A percentile compares a stretch with the other conserved stretches of the same genome.
phyloP scores from a whole-genome alignment of 2,113 vertebrate species.

The Dasyornis broadbenti region DNA sequence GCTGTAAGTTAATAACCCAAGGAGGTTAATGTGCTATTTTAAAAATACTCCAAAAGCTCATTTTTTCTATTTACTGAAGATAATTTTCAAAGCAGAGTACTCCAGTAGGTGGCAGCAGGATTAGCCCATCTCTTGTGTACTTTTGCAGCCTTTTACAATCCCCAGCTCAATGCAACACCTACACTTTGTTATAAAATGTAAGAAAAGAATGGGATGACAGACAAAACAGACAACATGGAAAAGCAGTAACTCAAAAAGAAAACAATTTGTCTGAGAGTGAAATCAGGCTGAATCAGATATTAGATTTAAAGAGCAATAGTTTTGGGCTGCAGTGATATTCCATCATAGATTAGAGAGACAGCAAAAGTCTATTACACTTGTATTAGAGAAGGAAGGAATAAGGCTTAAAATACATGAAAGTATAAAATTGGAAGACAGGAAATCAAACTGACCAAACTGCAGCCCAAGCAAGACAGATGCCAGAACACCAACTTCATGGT shows the following conservation, averaged over 20 bases:
- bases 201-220: not conserved
- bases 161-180: not conserved
- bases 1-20: not conserved
- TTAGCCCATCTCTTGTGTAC: not conserved
- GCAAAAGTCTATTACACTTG: not conserved
- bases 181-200: not conserved
- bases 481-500: not conserved
- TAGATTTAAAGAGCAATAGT: not conserved
- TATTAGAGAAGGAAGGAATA: not conserved
- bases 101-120: constrained; percentile 29
- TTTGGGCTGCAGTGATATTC: not conserved
- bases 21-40: not conserved
- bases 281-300: not conserved
- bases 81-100: not conserved
- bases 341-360: not conserved
- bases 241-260: not conserved
- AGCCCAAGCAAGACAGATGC: not conserved
- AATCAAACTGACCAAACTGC: not conserved
- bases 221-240: not conserved
- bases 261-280: not conserved
- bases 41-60: not conserved
- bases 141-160: not conserved
- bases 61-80: not conserved
- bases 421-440: not conserved
- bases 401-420: not conserved